Base-by-base conservation (phyloP, 2,113 vertebrate genomes). In the Hemibates koningsi region DNA sequence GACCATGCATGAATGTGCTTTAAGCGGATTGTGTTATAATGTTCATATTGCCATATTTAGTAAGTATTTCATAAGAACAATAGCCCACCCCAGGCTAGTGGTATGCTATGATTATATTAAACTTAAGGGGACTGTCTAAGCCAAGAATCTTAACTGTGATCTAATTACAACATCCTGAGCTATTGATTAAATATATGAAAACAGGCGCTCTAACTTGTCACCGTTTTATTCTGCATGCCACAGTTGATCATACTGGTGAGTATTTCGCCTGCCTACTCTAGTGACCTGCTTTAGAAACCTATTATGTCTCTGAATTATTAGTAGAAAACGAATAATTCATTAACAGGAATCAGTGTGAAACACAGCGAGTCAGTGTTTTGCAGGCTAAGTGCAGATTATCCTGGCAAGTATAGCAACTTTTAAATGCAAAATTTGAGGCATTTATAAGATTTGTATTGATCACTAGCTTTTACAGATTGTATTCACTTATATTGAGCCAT, bases 201-300 rank as follows among this genome's bases (percentile, higher is more conserved):
- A 29, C 43, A 86, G 91, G 89, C 83, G 81, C 86, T 89, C 94
- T 96, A 95, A 96, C 87, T 9, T 95, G 73, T 96, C 84, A 91
- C 93, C 94, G 93, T 95, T 84, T 95, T 90, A 95, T 95, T 94
- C 94, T 94, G 50, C 95, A 96, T 96, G 96, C 96, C 94, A 95
- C 96, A 96, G 95, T 96, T 79, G 95, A 96, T 89, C 95, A 96
- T 71, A 96, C 95, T 36, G 96, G 96, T 96, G 93, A 96, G 96
- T 96, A 94, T 87, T 89, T 63, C 80, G 78, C 82, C 89, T 94
- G 86, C 73, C 43, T 86, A 21, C 32, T 78, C 52, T 9, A 43
- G 88, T 87, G 85, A 48, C 56, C 86, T 92, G 89, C 83, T 88
- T 83, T 90, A 84, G 63, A 88, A 89, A 79, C 59, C 80, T 89